Base-by-base conservation (phyloP, 2,888 invertebrate species). In the Hoplodrina blanda region DNA sequence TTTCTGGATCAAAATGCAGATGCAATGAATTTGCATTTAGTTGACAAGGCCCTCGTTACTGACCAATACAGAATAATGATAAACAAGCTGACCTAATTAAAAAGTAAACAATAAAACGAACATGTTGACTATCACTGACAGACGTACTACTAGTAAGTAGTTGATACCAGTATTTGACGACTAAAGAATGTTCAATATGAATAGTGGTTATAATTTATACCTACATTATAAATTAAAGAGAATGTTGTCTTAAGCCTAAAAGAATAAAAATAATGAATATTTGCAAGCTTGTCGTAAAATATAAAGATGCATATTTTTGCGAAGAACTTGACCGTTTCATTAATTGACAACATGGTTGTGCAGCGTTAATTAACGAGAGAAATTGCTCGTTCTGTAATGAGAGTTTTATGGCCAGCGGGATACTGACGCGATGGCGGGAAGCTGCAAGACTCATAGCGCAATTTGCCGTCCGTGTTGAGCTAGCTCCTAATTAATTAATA, bases 361-460 rank as follows among this genome's bases (percentile, higher is more conserved):
- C 88, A 86, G 87, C 88, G 88, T 90, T 90, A 89, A 85, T 89
- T 91, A 92, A 89, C 89, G 87, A 89, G 89, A 89, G 88, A 90
- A 90, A 91, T 91, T 88, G 91, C 88, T 86, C 82, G 84, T 86
- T 79, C 85, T 85, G 85, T 91, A 91, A 91, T 89, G 88, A 89
- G 90, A 88, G 89, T 90, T 91, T 91, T 92, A 92, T 90, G 89
- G 87, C 82, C 84, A 83, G 77, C 77, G 84, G 88, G 85, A 82
- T 84, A 80, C 84, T 80, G 76, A 75, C 80, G 79, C 74, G 25
- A 54, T 49, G 73, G 62, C 53, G 83, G 80, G 76, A 75, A 79
- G 79, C 83, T 84, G 80, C 86, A 87, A 89, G 90, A 88, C 86
- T 89, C 89, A 87, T 88, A 85, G 87, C 82, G 88, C 89, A 88